These are phyloP conservation scores for Pterostichus madidus DNA, from an alignment of 2,888 invertebrate genomes.

Conservation along the genomic window DNA sequence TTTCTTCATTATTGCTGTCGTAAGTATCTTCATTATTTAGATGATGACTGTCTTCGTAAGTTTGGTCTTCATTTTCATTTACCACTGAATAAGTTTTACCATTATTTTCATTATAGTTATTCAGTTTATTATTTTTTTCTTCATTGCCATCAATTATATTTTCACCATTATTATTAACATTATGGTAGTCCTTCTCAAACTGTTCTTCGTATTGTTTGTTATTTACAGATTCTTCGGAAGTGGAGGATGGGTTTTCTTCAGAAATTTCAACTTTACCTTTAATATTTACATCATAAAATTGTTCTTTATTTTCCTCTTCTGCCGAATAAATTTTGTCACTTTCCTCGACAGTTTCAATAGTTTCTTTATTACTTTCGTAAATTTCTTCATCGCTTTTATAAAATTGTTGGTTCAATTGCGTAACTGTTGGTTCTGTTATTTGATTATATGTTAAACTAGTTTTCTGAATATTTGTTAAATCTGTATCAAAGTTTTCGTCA, in stretches of 20 bases:
- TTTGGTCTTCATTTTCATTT: too few species aligned
- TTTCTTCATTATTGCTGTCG: too few species aligned
- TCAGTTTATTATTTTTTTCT: not conserved
- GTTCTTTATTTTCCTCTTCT: not conserved
- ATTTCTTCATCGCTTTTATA: not conserved
- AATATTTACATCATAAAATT: constrained; percentile 22
- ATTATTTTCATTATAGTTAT: too few species aligned
- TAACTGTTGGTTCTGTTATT: not conserved
- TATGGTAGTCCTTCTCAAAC: not conserved
- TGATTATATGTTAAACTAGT: not conserved
- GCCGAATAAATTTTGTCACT: not conserved
- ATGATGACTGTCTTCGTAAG: too few species aligned
- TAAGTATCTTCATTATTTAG: too few species aligned
- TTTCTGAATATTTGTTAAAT: too few species aligned
- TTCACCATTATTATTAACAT: not conserved
- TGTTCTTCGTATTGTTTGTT: not conserved
- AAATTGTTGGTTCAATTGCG: not conserved
- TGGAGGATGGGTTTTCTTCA: not conserved
- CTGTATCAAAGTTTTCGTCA: not conserved
- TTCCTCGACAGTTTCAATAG: not conserved
- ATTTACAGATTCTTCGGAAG: not conserved
- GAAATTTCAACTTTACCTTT: constrained; percentile 2
- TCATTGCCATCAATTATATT: not conserved
- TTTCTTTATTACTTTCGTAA: not conserved
- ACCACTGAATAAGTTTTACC: too few species aligned